Conservation (phyloP, 1,140 invertebrate species). For the Lutraria rhynchaena region DNA sequence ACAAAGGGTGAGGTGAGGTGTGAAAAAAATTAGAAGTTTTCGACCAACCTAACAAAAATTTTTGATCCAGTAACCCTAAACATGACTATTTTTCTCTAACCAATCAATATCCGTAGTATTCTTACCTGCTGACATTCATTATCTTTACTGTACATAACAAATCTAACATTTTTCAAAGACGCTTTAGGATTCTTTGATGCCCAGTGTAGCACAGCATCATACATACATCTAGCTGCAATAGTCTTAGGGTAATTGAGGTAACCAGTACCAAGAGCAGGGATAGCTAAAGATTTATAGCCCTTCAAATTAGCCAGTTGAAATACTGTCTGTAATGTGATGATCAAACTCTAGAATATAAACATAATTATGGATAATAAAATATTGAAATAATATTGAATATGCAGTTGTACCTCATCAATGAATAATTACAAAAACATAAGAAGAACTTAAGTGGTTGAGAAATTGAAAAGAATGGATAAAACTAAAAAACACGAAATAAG, state of each 20-base stretch:
- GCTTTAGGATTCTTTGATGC: slow-evolving; percentile 43
- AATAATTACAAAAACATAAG: background rate
- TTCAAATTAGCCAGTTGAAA: slow-evolving; percentile 48
- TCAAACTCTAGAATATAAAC: slow-evolving; percentile 38
- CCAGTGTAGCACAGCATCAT: slow-evolving; percentile 54
- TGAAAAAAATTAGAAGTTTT: too few species aligned
- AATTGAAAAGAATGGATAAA: too few species aligned
- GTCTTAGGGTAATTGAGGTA: slow-evolving; percentile 56
- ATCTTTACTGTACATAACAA: slow-evolving; percentile 57
- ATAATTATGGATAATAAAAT: too few species aligned
- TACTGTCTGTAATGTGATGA: slow-evolving; percentile 23
- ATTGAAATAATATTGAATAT: too few species aligned
- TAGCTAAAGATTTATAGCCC: slow-evolving; percentile 38
- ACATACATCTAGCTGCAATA: slow-evolving; percentile 49
- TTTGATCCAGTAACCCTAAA: too few species aligned
- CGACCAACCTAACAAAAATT: too few species aligned
- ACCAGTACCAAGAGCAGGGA: slow-evolving; percentile 53
- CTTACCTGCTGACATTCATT: slow-evolving; percentile 47
- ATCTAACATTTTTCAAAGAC: slow-evolving; percentile 25
- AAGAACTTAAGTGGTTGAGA: background rate
- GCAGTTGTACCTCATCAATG: too few species aligned
- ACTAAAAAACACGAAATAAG: too few species aligned
- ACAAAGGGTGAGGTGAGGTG: too few species aligned
- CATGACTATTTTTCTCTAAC: too few species aligned
- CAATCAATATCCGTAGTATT: too few species aligned